Conservation (phyloP, 2,888 invertebrate species). For the Endomychus coccineus region DNA sequence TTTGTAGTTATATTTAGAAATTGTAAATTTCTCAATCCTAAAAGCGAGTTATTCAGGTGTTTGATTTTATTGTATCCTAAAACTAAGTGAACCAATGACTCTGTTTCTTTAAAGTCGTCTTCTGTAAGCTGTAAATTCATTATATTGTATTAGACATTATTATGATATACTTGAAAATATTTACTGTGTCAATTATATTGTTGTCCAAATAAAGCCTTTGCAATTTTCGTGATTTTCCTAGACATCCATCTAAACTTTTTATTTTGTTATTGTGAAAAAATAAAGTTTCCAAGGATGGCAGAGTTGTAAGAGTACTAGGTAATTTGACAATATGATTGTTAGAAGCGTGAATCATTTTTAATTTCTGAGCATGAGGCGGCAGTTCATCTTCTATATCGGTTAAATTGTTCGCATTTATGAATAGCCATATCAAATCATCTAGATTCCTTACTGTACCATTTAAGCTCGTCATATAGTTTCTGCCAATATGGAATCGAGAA, state of each 20-base stretch:
- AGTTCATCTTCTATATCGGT: conserved; percentile 68
- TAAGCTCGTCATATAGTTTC: conserved; percentile 63
- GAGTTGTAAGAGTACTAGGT: conserved; percentile 63
- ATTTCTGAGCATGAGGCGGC: conserved; percentile 58
- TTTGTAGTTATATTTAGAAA: conserved; percentile 72
- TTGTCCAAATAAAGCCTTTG: conserved; percentile 61
- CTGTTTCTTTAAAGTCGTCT: conserved; percentile 69
- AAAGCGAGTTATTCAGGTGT: conserved; percentile 64
- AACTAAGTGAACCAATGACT: conserved; percentile 60
- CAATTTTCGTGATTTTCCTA: conserved; percentile 61
- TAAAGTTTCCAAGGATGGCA: conserved; percentile 61
- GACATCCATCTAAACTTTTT: conserved; percentile 60
- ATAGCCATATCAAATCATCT: conserved; percentile 66
- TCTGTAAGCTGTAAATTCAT: conserved; percentile 60
- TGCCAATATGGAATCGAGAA: conserved; percentile 64
- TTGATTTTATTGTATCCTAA: conserved; percentile 66
- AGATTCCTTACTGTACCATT: conserved; percentile 73
- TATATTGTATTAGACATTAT: too few relatives aligned
- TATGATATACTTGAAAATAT: too few relatives aligned
- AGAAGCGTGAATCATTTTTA: conserved; percentile 65
- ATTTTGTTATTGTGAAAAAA: conserved; percentile 69
- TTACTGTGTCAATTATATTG: conserved; percentile 67
- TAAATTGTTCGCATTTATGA: conserved; percentile 70
- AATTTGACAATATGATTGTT: conserved; percentile 64
- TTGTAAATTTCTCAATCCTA: conserved; percentile 59